These are phyloP conservation scores for Columba guinea DNA, from an alignment of 2,797 vertebrate species.

Conservation along the genomic window DNA sequence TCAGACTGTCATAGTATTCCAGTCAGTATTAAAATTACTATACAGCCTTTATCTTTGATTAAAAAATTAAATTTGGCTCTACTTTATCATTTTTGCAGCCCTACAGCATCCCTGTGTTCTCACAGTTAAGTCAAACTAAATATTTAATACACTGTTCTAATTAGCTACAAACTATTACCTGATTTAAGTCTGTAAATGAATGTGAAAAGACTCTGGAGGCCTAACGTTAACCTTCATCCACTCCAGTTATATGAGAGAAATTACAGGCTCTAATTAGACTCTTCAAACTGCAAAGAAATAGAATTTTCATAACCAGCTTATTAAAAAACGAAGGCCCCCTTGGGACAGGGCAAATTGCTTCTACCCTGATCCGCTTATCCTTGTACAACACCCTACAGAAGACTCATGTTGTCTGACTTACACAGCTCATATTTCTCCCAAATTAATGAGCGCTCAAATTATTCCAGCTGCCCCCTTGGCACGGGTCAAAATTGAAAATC, in stretches of 20 bases:
- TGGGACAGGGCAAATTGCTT: constrained; percentile 79
- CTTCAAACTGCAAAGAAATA: constrained; percentile 84
- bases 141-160: constrained; percentile 80
- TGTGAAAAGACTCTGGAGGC: constrained; percentile 79
- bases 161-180: constrained; percentile 85
- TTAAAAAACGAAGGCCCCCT: constrained; percentile 78
- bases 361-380: constrained; percentile 79
- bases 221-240: constrained; percentile 81
- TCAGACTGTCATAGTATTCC: not conserved
- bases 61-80: constrained; percentile 75
- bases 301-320: constrained; percentile 85
- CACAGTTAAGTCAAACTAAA: constrained; percentile 75
- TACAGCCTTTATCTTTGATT: constrained; percentile 74
- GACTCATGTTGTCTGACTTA: constrained; percentile 77
- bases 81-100: constrained; percentile 65
- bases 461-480: constrained; percentile 85
- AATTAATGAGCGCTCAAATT: constrained; percentile 82
- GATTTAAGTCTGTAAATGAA: constrained; percentile 83
- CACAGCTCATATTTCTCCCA: constrained; percentile 78
- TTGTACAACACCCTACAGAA: constrained; percentile 74
- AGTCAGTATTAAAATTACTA: constrained; percentile 55
- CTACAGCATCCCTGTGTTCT: constrained; percentile 62
- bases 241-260: constrained; percentile 76
- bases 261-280: constrained; percentile 84
- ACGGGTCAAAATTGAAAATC: constrained; percentile 77